These are phyloP conservation scores for Macropodus opercularis DNA, from an alignment of 2,797 vertebrate species.

Conservation along the genomic window DNA sequence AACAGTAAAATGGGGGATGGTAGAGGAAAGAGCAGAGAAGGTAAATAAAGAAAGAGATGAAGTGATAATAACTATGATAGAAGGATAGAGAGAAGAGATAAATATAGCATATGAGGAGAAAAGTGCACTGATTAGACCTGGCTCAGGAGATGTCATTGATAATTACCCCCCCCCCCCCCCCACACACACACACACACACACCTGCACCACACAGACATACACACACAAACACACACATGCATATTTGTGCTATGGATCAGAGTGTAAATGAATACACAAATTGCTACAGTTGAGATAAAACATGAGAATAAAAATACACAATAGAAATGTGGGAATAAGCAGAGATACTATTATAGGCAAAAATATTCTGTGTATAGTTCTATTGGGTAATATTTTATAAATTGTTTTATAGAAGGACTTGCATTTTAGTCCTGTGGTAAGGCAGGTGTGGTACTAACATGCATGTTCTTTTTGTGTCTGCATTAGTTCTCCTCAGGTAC, in stretches of 20 bases:
- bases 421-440: no score
- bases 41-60: conserved; percentile 66
- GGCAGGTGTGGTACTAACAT: no score
- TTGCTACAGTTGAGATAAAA: conserved; percentile 9
- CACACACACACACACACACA: conserved; percentile 62
- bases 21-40: conserved; percentile 28
- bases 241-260: conserved; percentile 6
- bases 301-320: conserved; percentile 10
- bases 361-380: not conserved
- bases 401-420: no score
- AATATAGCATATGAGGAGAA: conserved; percentile 68
- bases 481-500: no score
- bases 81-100: conserved; percentile 57
- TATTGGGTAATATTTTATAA: not conserved
- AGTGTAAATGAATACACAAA: conserved; percentile 13
- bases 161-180: conserved; percentile 77
- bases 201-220: conserved; percentile 86
- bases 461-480: no score
- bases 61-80: conserved; percentile 69
- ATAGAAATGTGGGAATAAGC: not conserved
- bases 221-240: conserved; percentile 53
- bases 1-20: conserved; percentile 27
- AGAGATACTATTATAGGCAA: not conserved
- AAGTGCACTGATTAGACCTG: conserved; percentile 73
- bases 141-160: conserved; percentile 79